A percentile compares a stretch with the other conserved stretches of the same genome.
Conservation (phyloP, 2,113 vertebrate species). For the Passer montanus region DNA sequence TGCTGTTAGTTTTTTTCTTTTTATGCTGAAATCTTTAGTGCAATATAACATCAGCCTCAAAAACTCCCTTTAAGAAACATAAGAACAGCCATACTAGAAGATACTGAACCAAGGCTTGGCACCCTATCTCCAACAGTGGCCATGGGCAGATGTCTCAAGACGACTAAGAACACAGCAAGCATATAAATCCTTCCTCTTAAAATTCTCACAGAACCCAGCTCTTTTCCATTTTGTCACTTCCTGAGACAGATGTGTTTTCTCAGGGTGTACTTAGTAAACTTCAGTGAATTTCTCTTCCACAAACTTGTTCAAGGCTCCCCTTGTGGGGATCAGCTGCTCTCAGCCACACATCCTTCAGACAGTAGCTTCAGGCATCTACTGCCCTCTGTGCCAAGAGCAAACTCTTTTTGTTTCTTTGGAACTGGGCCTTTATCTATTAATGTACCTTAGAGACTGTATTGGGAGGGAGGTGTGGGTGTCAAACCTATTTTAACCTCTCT, state of each 20-base stretch:
- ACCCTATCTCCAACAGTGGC: not conserved
- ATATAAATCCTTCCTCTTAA: not conserved
- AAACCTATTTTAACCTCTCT: not conserved
- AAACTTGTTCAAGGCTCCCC: not conserved
- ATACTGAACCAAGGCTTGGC: not conserved
- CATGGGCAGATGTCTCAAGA: not conserved
- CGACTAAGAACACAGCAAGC: not conserved
- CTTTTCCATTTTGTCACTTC: not conserved
- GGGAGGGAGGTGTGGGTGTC: not conserved
- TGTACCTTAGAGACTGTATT: not conserved
- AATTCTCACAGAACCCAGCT: not conserved
- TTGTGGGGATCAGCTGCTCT: not conserved
- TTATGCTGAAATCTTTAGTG: not conserved
- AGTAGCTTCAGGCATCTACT: not conserved
- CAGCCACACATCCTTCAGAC: not conserved
- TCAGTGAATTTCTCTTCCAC: not conserved
- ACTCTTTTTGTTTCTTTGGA: not conserved
- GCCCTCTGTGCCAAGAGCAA: not conserved
- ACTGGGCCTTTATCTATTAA: not conserved
- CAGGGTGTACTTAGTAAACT: not conserved
- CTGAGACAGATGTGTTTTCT: not conserved
- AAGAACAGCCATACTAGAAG: not conserved
- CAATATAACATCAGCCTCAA: not conserved
- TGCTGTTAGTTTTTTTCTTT: not conserved
- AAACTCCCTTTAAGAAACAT: not conserved